Evolutionary conservation across 1,140 invertebrate genomes (phyloP).

Genomic region (Drosophila subpulchrella): DNA sequence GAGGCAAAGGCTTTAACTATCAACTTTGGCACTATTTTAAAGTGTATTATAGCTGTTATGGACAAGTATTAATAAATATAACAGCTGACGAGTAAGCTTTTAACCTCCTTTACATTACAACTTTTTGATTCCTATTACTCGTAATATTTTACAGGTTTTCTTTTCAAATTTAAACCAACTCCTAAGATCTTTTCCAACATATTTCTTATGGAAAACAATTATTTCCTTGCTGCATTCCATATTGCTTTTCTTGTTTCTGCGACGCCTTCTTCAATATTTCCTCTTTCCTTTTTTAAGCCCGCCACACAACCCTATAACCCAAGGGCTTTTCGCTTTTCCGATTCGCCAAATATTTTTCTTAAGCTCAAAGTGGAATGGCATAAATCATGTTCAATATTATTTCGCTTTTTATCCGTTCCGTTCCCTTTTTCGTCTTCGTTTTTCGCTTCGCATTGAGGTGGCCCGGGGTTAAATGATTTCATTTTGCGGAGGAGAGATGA

Average conservation of each 20-base stretch:
- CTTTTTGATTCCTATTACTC: too few relatives aligned
- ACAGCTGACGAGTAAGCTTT: too few relatives aligned
- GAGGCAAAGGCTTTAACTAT: not conserved
- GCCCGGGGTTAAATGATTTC: slow-evolving; percentile 67
- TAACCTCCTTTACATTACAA: too few relatives aligned
- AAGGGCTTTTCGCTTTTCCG: slow-evolving; percentile 17
- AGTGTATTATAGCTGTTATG: not conserved
- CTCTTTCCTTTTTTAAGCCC: not conserved
- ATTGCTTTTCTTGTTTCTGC: not conserved
- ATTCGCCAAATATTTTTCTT: slow-evolving; percentile 72
- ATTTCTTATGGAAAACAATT: too few relatives aligned
- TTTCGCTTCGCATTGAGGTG: slow-evolving; percentile 24
- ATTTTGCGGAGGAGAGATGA: slow-evolving; percentile 49
- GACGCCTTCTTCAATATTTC: not conserved
- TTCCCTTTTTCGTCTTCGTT: slow-evolving; percentile 10
- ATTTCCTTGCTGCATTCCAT: not conserved
- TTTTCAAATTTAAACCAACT: too few relatives aligned
- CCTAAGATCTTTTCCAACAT: too few relatives aligned
- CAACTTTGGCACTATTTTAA: not conserved
- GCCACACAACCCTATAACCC: slow-evolving; percentile 12
- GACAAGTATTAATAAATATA: not conserved
- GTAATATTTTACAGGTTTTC: too few relatives aligned
- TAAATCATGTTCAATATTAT: slow-evolving; percentile 73
- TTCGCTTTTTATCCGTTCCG: slow-evolving; percentile 26
- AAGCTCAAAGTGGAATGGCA: slow-evolving; percentile 65